Evolutionary conservation across 1,140 invertebrate species (phyloP), one percentile per base, ranked within the genome.

Genomic region (Neoseiulus cucumeris): DNA sequence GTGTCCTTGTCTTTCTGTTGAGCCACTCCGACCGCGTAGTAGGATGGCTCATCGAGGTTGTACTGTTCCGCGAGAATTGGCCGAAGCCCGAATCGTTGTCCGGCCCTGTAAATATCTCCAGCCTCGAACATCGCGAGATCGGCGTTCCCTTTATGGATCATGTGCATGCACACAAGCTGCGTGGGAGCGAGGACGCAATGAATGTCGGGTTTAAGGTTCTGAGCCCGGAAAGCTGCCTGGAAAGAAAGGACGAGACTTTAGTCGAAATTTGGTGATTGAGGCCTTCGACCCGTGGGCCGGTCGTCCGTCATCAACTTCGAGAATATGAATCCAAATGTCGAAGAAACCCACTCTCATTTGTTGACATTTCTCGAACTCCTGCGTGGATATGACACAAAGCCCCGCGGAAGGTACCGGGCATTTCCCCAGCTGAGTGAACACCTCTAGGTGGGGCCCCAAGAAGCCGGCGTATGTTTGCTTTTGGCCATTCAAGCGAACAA

Each of bases 1-100:
- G 91, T 91, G 44, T 82, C 82, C 0, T 85, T 82, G 73, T 92
- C 89, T 64, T 87, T 83, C 73, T 90, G 85, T 74, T 89, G 91
- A 0, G 87, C 86, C 0, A 98, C 87, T 12, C 91, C 92, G 1
- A 97, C 92, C 0, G 89, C 89, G 75, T 94, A 96, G 76, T 94
- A 96, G 72, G 87, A 85, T 0, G 85, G 83, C 66, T 85, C 81
- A 44, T 84, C 84, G 42, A 87, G 80, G 73, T 91, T 88, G 73
- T 92, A 93, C 5, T 91, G 82, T 80, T 93, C 89, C 1, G 87
- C 83, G 73, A 94, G 84, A 72, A 93, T 87, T 0, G 91, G 90
- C 64, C 92, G 82, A 1, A 92, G 76, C 14, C 84, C 80, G 70
- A 84, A 89, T 18, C 74, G 76, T 41, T 75, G 74, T 0, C 92